Evolutionary conservation across 1,140 invertebrate species (phyloP).

Genomic region (Bombyx mandarina): DNA sequence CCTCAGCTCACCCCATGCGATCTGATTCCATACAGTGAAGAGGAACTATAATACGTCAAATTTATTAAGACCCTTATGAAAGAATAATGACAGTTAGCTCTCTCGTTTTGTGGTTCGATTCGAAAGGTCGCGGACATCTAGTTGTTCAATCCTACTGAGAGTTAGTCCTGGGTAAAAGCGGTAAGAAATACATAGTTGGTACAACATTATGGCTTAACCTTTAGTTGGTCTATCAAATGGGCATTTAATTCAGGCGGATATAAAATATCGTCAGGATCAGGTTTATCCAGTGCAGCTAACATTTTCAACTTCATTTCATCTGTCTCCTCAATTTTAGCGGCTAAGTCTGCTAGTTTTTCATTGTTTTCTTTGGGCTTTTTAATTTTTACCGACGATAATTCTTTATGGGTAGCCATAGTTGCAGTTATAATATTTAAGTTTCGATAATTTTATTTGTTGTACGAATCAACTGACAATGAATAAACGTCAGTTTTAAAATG

Average conservation of each 20-base stretch:
- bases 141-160: no score
- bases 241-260: constrained; percentile 63
- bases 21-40: no score
- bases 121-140: no score
- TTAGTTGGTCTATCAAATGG: constrained; percentile 60
- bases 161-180: background rate
- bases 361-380: constrained; percentile 34
- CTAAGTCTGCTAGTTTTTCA: constrained; percentile 35
- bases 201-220: constrained; percentile 24
- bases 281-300: constrained; percentile 41
- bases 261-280: constrained; percentile 44
- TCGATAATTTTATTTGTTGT: no score
- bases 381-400: constrained; percentile 14
- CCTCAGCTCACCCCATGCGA: no score
- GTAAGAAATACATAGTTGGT: background rate
- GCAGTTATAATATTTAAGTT: no score
- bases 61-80: no score
- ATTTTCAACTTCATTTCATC: constrained; percentile 65
- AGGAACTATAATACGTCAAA: no score
- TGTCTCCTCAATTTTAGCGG: constrained; percentile 56
- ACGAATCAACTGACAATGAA: no score
- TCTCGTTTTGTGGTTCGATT: no score
- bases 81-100: no score
- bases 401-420: constrained; percentile 4
- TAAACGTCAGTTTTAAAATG: no score